Base-by-base conservation (phyloP, 1,140 invertebrate species). In the Galleria mellonella region DNA sequence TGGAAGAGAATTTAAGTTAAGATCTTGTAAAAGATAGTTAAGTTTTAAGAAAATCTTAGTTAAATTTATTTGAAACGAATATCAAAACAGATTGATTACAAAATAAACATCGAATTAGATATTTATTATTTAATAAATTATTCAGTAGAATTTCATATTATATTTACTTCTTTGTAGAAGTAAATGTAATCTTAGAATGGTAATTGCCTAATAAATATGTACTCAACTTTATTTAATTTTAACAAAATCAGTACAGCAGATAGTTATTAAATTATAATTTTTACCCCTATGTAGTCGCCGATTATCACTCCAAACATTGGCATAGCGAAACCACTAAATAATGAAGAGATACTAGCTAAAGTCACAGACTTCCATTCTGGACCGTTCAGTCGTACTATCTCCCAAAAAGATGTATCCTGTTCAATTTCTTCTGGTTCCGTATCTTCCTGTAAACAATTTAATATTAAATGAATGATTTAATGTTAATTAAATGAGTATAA, bases 281-380 rank as follows among this genome's bases (percentile, higher is more conserved):
- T 62, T 58, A 75, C 73, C 30, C 91, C 89, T 47, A 96, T 88
- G 46, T 96, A 90, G 74, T 94, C 91, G 29, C 93, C 91, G 67
- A 96, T 93, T n/a, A 95, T 74, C 32, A 95, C 81, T 0, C 93
- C 91, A 75, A 94, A 95, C 0, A 91, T 56, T 3, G 94, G 94
- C 79, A 93, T 91, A 27, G 90, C 87, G 35, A 87, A 87, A 4
- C 94, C 94, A 51, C 89, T 89, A 6, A 94, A 66, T 0, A 90
- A 50, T 0, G 92, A 91, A 5, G 88, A 89, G 0, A 93, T 30
- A 35, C 89, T 87, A 1, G 92, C 94, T 0, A 91, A 33, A 2
- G 88, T 29, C 13, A 95, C 87, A 36, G 88, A 88, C 9, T 82
- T 78, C 92, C 91, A 94, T 72, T 96, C 94, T 0, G 90, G 89